These are phyloP conservation scores for Spea bombifrons DNA, from an alignment of 2,113 vertebrate genomes.

Conservation along the genomic window DNA sequence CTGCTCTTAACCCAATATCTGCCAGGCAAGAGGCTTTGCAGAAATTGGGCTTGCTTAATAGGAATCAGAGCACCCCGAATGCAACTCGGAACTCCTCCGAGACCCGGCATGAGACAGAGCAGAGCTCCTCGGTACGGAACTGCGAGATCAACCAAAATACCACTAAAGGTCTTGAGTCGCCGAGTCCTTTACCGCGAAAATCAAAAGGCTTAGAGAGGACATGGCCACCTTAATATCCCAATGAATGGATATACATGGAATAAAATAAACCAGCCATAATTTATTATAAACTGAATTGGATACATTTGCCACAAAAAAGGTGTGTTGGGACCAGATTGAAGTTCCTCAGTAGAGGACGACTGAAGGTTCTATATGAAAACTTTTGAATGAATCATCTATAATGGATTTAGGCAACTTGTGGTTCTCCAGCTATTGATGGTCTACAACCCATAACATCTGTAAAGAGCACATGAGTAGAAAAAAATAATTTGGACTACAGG, in stretches of 20 bases:
- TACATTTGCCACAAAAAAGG: not conserved
- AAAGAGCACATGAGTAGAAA: no score
- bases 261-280: constrained; percentile 9
- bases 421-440: not conserved
- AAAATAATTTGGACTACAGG: no score
- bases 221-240: constrained; percentile 22
- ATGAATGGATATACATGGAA: not conserved
- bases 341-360: no score
- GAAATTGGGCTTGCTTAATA: constrained; percentile 47
- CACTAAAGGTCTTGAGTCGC: not conserved
- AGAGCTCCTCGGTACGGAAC: not conserved
- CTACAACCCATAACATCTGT: not conserved
- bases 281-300: not conserved
- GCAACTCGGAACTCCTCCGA: not conserved
- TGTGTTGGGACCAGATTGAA: no score
- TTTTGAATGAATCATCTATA: no score
- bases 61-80: constrained; percentile 10
- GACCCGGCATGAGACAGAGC: not conserved
- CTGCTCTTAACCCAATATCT: constrained; percentile 19
- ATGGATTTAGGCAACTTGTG: not conserved
- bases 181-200: constrained; percentile 8
- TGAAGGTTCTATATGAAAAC: no score
- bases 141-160: constrained; percentile 24
- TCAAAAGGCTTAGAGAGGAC: constrained; percentile 31
- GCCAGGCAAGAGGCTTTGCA: constrained; percentile 47